Base-by-base conservation (phyloP, 64 coral and sea anemone species). In the Catalaphyllia jardinei region DNA sequence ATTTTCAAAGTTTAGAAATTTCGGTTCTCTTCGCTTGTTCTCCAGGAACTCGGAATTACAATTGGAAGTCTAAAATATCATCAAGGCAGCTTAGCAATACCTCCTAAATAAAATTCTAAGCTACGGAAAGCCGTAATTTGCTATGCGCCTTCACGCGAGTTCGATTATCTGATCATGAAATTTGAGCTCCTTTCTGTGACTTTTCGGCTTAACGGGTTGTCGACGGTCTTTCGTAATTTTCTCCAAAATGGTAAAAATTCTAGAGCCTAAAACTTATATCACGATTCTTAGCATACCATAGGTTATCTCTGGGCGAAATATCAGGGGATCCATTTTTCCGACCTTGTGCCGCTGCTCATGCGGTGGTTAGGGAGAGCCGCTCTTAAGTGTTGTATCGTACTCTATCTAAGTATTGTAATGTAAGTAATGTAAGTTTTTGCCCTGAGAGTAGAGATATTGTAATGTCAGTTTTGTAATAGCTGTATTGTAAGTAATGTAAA, bases 91-190 rank as follows among this genome's bases (percentile, higher is more conserved):
- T 79, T 31, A 79, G 77, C 77, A 79, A 79, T 79, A 79, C 77
- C 77, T 79, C 52, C 77, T 79, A 60, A 79, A 57, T 79, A 79
- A 79, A 79, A 79, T 59, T 79, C 60, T 60, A 79, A 79, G 60
- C 52, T 61, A 31, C 59, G 77, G 51, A 79, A 79, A 79, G 57
- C 52, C 77, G 60, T 79, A 79, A 79, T 79, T 79, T 79, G 22
- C 14, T 79, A 79, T 79, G 77, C 77, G 51, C 77, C 77, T 60
- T 79, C 77, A 60, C 77, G 51, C 52, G 77, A 79, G 77, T 79
- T 79, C 77, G 77, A 79, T 79, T 79, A 79, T 79, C 77, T 79
- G 52, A 60, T 82, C 60, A 38, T 82, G 60, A 82, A 82, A 82
- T 82, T 82, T 82, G 79, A 82, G 60, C 60, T 65, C 79, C 65